phyloP scores from a whole-genome alignment of 2,113 vertebrate species.

The Nymphicus hollandicus region DNA sequence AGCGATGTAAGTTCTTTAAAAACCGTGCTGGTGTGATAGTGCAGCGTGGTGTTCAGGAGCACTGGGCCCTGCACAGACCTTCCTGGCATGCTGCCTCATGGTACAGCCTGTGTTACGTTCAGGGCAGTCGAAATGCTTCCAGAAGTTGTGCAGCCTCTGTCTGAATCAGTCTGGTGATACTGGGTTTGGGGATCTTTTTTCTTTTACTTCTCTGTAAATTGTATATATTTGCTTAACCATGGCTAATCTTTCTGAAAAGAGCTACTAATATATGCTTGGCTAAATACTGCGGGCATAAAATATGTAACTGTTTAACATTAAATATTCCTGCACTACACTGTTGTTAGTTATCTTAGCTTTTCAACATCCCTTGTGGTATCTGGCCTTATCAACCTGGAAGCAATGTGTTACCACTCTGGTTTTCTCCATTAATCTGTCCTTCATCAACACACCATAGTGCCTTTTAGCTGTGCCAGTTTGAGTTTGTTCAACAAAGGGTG shows the following conservation, averaged over 20 bases:
- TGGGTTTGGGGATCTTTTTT: too few species aligned
- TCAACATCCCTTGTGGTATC: neutral
- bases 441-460: accelerated
- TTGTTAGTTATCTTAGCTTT: neutral
- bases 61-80: accelerated
- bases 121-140: accelerated
- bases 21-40: accelerated
- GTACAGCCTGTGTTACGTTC: accelerated
- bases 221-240: accelerated
- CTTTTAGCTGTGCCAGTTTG: neutral
- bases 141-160: neutral
- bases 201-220: neutral
- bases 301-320: accelerated
- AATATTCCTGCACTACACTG: accelerated
- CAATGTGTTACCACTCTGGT: accelerated
- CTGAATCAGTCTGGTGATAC: neutral
- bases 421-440: neutral
- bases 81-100: accelerated
- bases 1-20: conserved; percentile 74
- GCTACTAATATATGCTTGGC: accelerated
- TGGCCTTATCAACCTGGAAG: neutral
- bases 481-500: neutral
- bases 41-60: accelerated
- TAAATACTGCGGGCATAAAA: neutral
- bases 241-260: neutral